Conservation (phyloP, 2,113 vertebrate species). For the Buteo buteo region DNA sequence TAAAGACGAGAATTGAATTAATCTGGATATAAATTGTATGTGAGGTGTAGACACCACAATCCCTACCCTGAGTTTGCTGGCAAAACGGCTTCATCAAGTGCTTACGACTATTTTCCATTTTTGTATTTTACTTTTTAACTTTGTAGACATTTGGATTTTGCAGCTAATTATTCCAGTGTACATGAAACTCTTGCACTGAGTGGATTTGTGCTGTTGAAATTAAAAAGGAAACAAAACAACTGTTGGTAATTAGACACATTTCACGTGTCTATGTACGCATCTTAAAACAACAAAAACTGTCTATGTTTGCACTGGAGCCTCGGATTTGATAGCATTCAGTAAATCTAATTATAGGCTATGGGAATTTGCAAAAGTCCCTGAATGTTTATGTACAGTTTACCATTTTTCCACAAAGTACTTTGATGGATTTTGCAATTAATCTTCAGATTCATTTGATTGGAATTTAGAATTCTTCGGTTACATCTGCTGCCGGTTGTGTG, state of each 20-base stretch:
- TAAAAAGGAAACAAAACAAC: constrained; percentile 31
- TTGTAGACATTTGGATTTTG: background rate
- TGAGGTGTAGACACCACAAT: background rate
- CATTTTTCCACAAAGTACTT: background rate
- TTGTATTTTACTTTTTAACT: background rate
- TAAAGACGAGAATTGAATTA: background rate
- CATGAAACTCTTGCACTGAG: background rate
- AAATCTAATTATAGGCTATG: constrained; percentile 17
- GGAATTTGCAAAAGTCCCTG: background rate
- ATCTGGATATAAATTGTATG: background rate
- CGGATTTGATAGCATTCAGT: background rate
- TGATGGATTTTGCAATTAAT: constrained; percentile 55
- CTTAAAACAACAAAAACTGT: constrained; percentile 37
- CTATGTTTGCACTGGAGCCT: background rate
- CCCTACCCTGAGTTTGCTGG: background rate
- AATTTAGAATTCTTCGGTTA: constrained; percentile 14
- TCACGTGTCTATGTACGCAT: constrained; percentile 15
- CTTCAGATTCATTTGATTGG: constrained; percentile 35
- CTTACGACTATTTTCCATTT: background rate
- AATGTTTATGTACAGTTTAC: background rate
- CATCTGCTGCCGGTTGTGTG: background rate
- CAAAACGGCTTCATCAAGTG: background rate
- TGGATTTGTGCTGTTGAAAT: constrained; percentile 49
- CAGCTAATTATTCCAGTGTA: constrained; percentile 22
- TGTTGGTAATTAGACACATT: constrained; percentile 35